Base-by-base conservation (phyloP, 2,113 vertebrate species). In the Cranoglanis bouderius region DNA sequence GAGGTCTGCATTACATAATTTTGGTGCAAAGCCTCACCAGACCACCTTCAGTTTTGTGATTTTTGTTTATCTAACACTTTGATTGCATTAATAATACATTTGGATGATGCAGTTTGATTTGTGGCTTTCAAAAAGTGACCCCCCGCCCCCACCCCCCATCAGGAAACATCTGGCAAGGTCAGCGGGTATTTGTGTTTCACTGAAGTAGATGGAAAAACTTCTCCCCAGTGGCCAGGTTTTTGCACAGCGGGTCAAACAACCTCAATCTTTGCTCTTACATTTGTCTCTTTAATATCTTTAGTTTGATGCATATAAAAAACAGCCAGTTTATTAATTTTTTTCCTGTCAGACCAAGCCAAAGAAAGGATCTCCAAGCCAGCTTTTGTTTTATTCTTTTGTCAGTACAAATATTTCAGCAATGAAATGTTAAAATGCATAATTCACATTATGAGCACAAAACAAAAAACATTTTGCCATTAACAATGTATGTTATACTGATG, bases 151-250 rank as follows among this genome's bases (percentile, higher is more conserved):
- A 9, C 26, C 14, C 6, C 88, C 77, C 38, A 82, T 78, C 92
- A 92, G 93, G 93, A 94, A 94, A 93, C 91, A 93, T 94, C 92
- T 93, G 78, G 90, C 86, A 82, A 92, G 91, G 90, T 91, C 74
- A 78, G 89, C 75, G 84, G 10, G 57, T 87, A 90, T 88, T 90
- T 85, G 89, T 82, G 82, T 90, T 93, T 91, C 84, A 53, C 87
- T 75, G 88, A 57, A 89, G 90, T 83, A 67, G 43, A 88, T 90
- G 92, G 93, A 94, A 95, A 94, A 92, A 13, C 43, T 51, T 91
- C 85, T 92, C 91, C 91, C 90, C 1, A 6, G 10, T 80, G 91
- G 89, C 32, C 75, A 82, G 85, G 32, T 82, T 84, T 89, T 80
- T 78, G 80, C 57, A 90, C 29, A 88, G 74, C 86, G 85, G 75